Base-by-base conservation (phyloP, 2,888 invertebrate genomes). In the Lasioglossum zephyrum region DNA sequence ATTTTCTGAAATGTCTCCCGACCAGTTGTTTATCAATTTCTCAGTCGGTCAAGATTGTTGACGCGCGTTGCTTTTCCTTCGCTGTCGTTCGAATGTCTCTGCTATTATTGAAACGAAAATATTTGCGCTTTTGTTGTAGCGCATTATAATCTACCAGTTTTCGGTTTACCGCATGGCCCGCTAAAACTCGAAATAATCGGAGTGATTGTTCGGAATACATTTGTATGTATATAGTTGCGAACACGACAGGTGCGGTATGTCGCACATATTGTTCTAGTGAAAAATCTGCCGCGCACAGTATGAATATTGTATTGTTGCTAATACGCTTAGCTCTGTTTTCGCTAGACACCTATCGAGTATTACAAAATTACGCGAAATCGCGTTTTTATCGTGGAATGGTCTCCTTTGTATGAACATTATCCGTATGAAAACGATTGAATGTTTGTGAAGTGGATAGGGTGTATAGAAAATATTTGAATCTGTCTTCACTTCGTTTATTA, bases 71-170 rank as follows among this genome's bases (percentile, higher is more conserved):
- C 13, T 74, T 74, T 16, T 0, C 1, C 31, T 57, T 69, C 16
- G 16, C 73, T 18, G 22, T 31, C 66, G 11, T 79, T 44, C 44
- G 26, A 44, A 80, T 60, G 74, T 47, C 26, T 44, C 26, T 4
- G 31, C 49, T 26, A 16, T 53, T 36, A 75, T 72, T 81, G 63
- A 70, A 81, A 70, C 26, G 70, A 76, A 83, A 66, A 76, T 72
- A 76, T 76, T 76, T 81, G 18, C 63, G 36, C 2, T 8, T 16
- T 22, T 8, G 36, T 5, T 5, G n/a, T 22, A 26, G 53, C 44
- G 75, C 18, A n/a, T 41, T 75, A 31, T 41, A 41, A n/a, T 11
- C 13, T 11, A 63, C 18, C 49, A 26, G 49, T 18, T 73, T 79
- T 66, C 11, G 73, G 36, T 53, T 57, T 18, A 8, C 13, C 36